Evolutionary conservation across 2,888 invertebrate genomes (phyloP).

Genomic region (Rhimphoctona megacephalus): DNA sequence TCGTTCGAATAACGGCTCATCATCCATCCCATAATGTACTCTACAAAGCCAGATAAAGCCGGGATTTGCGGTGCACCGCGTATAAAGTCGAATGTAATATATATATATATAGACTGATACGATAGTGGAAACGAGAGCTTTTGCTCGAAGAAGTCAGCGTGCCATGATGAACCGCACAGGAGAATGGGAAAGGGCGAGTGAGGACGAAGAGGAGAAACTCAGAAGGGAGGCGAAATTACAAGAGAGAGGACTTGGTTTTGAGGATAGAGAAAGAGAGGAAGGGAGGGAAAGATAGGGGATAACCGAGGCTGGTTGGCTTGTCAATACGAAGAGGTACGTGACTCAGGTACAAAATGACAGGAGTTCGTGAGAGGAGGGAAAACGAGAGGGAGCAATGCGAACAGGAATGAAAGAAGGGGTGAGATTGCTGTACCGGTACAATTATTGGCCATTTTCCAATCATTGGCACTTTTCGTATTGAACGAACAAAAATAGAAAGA

Average conservation of each 20-base stretch:
- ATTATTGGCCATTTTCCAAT: conserved; percentile 34
- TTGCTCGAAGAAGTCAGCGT: conserved; percentile 30
- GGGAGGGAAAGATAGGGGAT: conserved; percentile 70
- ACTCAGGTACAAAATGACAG: conserved; percentile 82
- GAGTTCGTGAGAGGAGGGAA: conserved; percentile 69
- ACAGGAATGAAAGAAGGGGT: not conserved
- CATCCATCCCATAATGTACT: conserved; percentile 29
- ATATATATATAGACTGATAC: conserved; percentile 32
- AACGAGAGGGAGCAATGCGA: conserved; percentile 41
- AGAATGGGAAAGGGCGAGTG: conserved; percentile 29
- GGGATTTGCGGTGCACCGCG: conserved; percentile 56
- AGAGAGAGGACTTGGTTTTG: conserved; percentile 23
- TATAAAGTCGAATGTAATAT: conserved; percentile 16
- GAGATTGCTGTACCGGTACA: conserved; percentile 5
- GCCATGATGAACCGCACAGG: conserved; percentile 40
- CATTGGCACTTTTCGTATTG: conserved; percentile 1
- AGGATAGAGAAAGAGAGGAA: conserved; percentile 58
- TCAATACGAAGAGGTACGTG: conserved; percentile 83
- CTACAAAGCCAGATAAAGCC: conserved; percentile 43
- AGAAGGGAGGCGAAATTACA: conserved; percentile 44
- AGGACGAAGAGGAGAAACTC: conserved; percentile 17
- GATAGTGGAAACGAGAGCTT: conserved; percentile 24
- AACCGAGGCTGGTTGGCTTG: conserved; percentile 78
- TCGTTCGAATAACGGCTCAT: conserved; percentile 34
- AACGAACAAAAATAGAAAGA: not conserved